Evolutionary conservation across 2,797 vertebrate genomes (phyloP).

Genomic region (Chaunax sp.): DNA sequence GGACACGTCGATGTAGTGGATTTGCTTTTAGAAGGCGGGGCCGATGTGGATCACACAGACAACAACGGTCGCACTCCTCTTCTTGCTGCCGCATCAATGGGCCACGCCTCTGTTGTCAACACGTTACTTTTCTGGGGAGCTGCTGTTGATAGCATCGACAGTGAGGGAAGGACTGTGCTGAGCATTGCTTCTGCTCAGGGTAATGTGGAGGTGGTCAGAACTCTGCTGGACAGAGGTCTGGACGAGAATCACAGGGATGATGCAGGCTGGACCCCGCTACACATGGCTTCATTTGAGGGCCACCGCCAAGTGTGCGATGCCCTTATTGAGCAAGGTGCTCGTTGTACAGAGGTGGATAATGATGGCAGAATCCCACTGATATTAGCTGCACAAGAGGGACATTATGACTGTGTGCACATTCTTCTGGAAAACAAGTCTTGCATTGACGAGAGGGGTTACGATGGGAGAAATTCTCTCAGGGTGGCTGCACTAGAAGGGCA

Average conservation of each 20-base stretch:
- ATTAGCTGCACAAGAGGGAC: slow-evolving; percentile 94
- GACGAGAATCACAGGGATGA: slow-evolving; percentile 99
- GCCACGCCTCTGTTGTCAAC: slow-evolving; percentile 96
- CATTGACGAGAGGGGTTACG: slow-evolving; percentile 95
- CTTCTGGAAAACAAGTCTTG: slow-evolving; percentile 94
- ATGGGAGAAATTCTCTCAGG: slow-evolving; percentile 94
- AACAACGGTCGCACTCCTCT: slow-evolving; percentile 96
- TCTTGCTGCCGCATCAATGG: slow-evolving; percentile 98
- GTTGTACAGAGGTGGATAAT: slow-evolving; percentile 95
- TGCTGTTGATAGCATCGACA: slow-evolving; percentile 97
- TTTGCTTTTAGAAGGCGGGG: slow-evolving; percentile 95
- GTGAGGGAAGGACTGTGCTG: slow-evolving; percentile 96
- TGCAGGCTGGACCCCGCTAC: slow-evolving; percentile 97
- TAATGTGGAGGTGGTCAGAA: slow-evolving; percentile 97
- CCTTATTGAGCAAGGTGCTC: slow-evolving; percentile 97
- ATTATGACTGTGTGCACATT: slow-evolving; percentile 96
- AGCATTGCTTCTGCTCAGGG: slow-evolving; percentile 98
- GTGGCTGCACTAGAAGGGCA: slow-evolving; percentile 96
- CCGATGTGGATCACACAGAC: slow-evolving; percentile 97
- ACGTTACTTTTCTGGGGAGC: slow-evolving; percentile 98
- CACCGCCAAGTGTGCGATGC: slow-evolving; percentile 96
- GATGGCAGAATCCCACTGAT: slow-evolving; percentile 96
- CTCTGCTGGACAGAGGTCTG: slow-evolving; percentile 97
- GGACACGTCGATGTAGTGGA: slow-evolving; percentile 98
- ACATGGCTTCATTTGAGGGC: slow-evolving; percentile 98